Percentiles rank a stretch among this genome's conserved stretches.
Evolutionary conservation across 2,797 vertebrate species (phyloP).

Genomic region (Simalia tracyae): DNA sequence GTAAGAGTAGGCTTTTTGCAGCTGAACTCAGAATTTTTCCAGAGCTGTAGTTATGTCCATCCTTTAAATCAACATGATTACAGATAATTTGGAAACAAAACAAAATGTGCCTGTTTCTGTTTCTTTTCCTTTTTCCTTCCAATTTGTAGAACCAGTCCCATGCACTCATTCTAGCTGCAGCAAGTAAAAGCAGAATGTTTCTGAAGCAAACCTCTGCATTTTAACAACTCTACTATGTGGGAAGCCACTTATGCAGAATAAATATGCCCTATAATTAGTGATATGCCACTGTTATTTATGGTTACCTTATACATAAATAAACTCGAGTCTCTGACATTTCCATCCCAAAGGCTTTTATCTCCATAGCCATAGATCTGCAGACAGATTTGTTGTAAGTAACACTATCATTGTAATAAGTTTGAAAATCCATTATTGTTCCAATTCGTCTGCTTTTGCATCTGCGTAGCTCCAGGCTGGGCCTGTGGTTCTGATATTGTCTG

Average conservation of each 20-base stretch:
- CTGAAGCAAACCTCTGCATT: conserved; percentile 63
- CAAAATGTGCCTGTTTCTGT: conserved; percentile 42
- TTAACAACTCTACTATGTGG: conserved; percentile 67
- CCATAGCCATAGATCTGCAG: conserved; percentile 63
- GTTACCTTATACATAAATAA: conserved; percentile 69
- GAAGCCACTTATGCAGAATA: conserved; percentile 71
- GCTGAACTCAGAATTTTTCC: neutral
- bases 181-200: conserved; percentile 66
- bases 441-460: conserved; percentile 76
- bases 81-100: neutral
- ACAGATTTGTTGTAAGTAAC: conserved; percentile 71
- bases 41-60: conserved; percentile 13
- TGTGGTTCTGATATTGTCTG: conserved; percentile 61
- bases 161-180: conserved; percentile 65
- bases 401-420: conserved; percentile 72
- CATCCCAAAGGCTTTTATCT: conserved; percentile 65
- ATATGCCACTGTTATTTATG: conserved; percentile 60
- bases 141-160: conserved; percentile 35
- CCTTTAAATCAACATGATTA: conserved; percentile 35
- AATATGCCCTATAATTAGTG: conserved; percentile 68
- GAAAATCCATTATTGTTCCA: conserved; percentile 72
- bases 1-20: neutral
- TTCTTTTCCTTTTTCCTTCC: conserved; percentile 45
- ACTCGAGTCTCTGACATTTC: conserved; percentile 64
- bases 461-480: conserved; percentile 73